These are phyloP conservation scores for Hemibagrus guttatus DNA, from an alignment of 2,797 vertebrate species.

Conservation along the genomic window DNA sequence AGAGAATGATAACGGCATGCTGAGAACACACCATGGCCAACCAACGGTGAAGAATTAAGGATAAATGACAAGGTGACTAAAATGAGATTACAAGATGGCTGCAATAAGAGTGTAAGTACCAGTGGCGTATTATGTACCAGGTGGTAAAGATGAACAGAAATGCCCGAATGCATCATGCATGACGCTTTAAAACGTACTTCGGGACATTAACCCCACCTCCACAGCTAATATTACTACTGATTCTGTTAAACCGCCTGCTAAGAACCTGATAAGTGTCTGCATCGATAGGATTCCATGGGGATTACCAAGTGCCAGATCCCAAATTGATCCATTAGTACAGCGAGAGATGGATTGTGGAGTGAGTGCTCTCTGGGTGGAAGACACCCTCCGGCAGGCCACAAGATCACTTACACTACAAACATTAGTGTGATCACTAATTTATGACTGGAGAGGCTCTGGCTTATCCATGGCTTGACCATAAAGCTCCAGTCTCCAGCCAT, in stretches of 20 bases:
- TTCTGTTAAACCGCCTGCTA: conserved; percentile 20
- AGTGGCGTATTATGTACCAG: not conserved
- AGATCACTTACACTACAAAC: conserved; percentile 58
- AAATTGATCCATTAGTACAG: conserved; percentile 56
- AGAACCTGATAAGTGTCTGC: conserved; percentile 43
- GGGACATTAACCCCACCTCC: too few species aligned
- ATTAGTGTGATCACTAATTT: conserved; percentile 54
- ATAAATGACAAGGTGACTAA: conserved; percentile 47
- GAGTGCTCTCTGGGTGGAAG: conserved; percentile 36
- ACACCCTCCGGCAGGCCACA: conserved; percentile 30
- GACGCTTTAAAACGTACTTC: not conserved
- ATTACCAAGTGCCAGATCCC: conserved; percentile 46
- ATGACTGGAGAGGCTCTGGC: conserved; percentile 48
- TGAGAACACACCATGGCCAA: conserved; percentile 50
- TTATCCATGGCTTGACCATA: conserved; percentile 48
- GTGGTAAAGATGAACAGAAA: not conserved
- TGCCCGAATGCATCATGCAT: not conserved
- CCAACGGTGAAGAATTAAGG: conserved; percentile 43
- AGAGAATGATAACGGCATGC: conserved; percentile 62
- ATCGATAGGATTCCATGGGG: conserved; percentile 46
- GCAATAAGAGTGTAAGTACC: not conserved
- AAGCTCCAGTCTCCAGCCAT: conserved; percentile 29
- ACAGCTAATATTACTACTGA: conserved; percentile 9
- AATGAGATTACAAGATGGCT: conserved; percentile 44
- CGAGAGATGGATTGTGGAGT: conserved; percentile 5